Evolutionary conservation across 2,113 vertebrate genomes (phyloP).

Genomic region (Ceyx melanurus): DNA sequence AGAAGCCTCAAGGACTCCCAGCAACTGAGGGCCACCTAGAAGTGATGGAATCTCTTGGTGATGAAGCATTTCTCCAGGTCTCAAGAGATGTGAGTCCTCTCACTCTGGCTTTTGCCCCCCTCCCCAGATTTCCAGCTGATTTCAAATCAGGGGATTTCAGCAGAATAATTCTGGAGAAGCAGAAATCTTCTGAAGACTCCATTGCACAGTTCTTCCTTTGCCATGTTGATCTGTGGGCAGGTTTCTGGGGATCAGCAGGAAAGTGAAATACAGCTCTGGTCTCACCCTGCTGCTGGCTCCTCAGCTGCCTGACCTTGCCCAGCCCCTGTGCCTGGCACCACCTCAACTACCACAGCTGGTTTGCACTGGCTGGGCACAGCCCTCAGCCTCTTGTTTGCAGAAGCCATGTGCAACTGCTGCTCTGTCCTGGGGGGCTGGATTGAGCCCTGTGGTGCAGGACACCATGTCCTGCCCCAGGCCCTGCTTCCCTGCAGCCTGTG

Average conservation of each 20-base stretch:
- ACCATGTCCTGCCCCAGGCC: background rate
- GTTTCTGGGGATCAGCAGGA: background rate
- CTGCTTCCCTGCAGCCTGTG: background rate
- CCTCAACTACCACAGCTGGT: background rate
- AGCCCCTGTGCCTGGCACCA: background rate
- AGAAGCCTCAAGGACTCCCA: background rate
- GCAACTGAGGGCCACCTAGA: background rate
- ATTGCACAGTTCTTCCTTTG: background rate
- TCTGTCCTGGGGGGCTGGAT: background rate
- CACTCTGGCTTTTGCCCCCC: background rate
- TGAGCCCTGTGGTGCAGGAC: background rate
- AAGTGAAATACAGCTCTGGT: background rate
- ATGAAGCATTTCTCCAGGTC: background rate
- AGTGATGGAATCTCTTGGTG: background rate
- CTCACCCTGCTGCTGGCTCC: background rate
- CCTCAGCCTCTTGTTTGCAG: background rate
- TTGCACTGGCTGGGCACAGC: background rate
- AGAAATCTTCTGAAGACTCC: background rate
- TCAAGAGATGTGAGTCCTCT: background rate
- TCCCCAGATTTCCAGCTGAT: background rate
- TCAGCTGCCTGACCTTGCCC: background rate
- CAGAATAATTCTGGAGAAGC: background rate
- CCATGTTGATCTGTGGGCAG: background rate
- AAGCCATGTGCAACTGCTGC: background rate
- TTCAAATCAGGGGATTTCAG: background rate